Evolutionary conservation across 2,797 vertebrate species (phyloP), one percentile per base, ranked within the genome.

Genomic region (Falco biarmicus): DNA sequence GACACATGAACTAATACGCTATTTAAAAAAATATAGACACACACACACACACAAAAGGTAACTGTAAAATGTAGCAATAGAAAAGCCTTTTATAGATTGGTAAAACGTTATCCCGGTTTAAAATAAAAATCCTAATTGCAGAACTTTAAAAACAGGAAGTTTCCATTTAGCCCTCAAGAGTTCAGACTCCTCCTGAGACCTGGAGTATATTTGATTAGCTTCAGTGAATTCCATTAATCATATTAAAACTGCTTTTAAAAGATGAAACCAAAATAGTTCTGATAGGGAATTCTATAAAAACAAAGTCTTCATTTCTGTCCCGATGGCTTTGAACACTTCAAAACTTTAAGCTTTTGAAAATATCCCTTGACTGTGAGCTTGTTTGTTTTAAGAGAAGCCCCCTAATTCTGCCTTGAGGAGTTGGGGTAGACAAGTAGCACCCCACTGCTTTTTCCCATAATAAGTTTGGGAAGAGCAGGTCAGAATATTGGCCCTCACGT

Each of bases 401-500:
- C 24, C 19, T 65, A 25, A 54, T 70, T 90, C 22, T 88, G 31
- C 12, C 43, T 53, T 37, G 47, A 74, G 71, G 47, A 61, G 15
- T 5, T 60, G 9, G 26, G 28, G 7, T 81, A 60, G 56, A 45
- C 37, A 63, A 48, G 50, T 75, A 60, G 31, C 26, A 56, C 10
- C 21, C 37, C 1, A 0, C 43, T 8, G 1, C 31, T 34, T 56
- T 80, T 78, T 47, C 29, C 53, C 13, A 0, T 47, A 43, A 29
- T 39, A 59, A 54, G 6, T 76, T 60, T 68, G 57, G 50, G 37
- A 74, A 82, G 32, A 84, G n/a, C 31, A 48, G 45, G 43, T 61
- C 56, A 78, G 65, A 78, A n/a, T 61, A 53, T 31, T 31, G 2
- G 25, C 41, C 13, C 45, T 87, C 31, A 34, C 16, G 2, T 45